Conservation (phyloP, 2,888 invertebrate species). For the Aporophyla lueneburgensis region DNA sequence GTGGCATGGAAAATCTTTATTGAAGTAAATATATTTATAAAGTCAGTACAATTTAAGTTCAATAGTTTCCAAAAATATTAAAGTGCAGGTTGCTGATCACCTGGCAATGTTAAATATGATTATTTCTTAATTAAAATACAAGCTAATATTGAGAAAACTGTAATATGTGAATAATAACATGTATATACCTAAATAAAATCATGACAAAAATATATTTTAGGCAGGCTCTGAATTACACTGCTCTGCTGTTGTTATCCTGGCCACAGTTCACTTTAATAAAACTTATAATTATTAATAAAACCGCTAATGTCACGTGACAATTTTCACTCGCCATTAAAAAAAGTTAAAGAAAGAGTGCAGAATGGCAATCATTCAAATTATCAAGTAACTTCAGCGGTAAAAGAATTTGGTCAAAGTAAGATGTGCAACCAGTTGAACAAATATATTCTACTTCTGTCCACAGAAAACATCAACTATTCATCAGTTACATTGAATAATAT, state of each 20-base stretch:
- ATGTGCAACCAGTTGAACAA: conserved; percentile 87
- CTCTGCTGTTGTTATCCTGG: conserved; percentile 89
- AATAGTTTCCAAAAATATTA: conserved; percentile 92
- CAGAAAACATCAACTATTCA: conserved; percentile 72
- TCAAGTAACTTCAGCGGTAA: conserved; percentile 85
- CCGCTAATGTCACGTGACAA: conserved; percentile 86
- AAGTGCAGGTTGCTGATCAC: conserved; percentile 92
- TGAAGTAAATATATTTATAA: conserved; percentile 92
- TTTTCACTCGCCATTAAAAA: conserved; percentile 78
- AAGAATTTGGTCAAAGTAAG: conserved; percentile 88
- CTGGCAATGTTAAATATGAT: conserved; percentile 92
- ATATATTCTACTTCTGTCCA: conserved; percentile 80
- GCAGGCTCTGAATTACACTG: conserved; percentile 90
- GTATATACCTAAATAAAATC: conserved; percentile 91
- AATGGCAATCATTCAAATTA: conserved; percentile 80
- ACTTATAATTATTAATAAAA: conserved; percentile 86
- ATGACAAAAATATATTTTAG: conserved; percentile 91
- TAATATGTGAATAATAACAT: conserved; percentile 91
- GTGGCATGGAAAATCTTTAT: conserved; percentile 92
- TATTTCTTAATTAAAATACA: conserved; percentile 92
- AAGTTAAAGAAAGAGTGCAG: conserved; percentile 78
- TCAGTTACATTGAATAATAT: conserved; percentile 72
- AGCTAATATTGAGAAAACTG: conserved; percentile 91
- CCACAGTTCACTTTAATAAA: conserved; percentile 89
- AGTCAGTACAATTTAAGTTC: conserved; percentile 92